Base-by-base conservation (phyloP, 2,797 vertebrate genomes). In the Phoxinus dragarum region DNA sequence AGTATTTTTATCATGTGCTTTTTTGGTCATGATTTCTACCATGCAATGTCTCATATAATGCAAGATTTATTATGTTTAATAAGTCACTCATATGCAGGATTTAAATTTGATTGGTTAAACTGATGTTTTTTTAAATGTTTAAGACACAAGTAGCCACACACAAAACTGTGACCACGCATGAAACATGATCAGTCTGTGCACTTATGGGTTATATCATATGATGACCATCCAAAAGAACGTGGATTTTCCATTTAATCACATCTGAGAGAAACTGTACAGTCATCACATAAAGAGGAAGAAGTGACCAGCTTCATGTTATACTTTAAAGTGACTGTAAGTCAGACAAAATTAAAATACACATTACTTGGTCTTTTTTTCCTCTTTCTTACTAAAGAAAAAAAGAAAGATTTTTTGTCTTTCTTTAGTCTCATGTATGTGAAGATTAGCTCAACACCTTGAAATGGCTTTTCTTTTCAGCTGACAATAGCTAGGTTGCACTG, bases 1-100 rank as follows among this genome's bases (percentile, higher is more conserved):
- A 52, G 36, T 61, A 42, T 71, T 76, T 84, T 84, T 68, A 74
- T 75, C 42, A 75, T 66, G 72, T 76, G 59, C 42, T 74, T 40
- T 21, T 38, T 49, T 64, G 52, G 59, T 66, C 56, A 54, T 54
- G 73, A 54, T 64, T 49, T 83, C 21, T 17, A 17, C 64, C 44
- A 67, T 67, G 14, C 16, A 16, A 54, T 80, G 10, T 80, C 42
- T 67, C n/a, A 21, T 19, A 79, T 6, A 31, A 67, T 66, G 42
- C 40, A 49, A 27, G n/a, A 66, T 66, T 34, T 66, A 7, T 76
- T 80, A 31, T 66, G 77, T 19, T 80, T 67, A 49, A 56, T 31
- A 38, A 40, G 12, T 61, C 40, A 66, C 17, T 68, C 54, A 64
- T 17, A 17, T 42, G 52, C 52, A 61, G 17, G 4, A 4, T 81